These are phyloP conservation scores for Agrotis puta DNA, from an alignment of 2,888 invertebrate species.

Conservation along the genomic window DNA sequence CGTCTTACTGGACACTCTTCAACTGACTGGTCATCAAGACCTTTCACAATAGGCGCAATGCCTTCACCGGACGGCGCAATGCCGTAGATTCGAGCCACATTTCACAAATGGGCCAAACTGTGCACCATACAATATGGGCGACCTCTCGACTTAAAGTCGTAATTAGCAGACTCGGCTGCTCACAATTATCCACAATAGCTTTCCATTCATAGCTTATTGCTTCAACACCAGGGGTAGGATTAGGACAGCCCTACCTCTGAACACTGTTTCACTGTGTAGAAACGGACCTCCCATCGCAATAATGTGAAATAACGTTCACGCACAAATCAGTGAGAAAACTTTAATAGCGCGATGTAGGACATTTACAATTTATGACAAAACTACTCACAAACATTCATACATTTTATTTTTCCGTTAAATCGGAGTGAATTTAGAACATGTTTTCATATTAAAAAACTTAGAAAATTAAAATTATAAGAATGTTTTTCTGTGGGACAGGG, in stretches of 20 bases:
- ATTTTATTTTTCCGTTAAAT: background rate
- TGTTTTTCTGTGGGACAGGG: constrained; percentile 39
- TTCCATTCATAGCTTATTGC: constrained; percentile 48
- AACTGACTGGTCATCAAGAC: constrained; percentile 41
- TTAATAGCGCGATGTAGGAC: constrained; percentile 56
- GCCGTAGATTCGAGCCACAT: constrained; percentile 49
- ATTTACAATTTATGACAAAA: constrained; percentile 25
- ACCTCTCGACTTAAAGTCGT: constrained; percentile 46
- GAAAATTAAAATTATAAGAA: constrained; percentile 15
- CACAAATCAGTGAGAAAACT: constrained; percentile 44
- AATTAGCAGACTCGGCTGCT: constrained; percentile 48
- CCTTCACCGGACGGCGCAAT: constrained; percentile 40
- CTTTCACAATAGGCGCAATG: constrained; percentile 33
- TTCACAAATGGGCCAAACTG: constrained; percentile 10
- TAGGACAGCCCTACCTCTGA: constrained; percentile 58
- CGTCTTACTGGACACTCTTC: constrained; percentile 53
- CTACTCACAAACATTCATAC: background rate
- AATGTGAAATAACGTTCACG: background rate
- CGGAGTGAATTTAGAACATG: background rate
- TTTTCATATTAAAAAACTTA: constrained; percentile 12
- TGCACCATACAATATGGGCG: constrained; percentile 44
- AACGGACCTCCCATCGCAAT: constrained; percentile 55
- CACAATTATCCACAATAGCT: constrained; percentile 59
- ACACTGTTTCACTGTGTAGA: constrained; percentile 66
- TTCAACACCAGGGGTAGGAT: constrained; percentile 48